Evolutionary conservation across 2,888 invertebrate species (phyloP).

Genomic region (Calameuta filiformis): DNA sequence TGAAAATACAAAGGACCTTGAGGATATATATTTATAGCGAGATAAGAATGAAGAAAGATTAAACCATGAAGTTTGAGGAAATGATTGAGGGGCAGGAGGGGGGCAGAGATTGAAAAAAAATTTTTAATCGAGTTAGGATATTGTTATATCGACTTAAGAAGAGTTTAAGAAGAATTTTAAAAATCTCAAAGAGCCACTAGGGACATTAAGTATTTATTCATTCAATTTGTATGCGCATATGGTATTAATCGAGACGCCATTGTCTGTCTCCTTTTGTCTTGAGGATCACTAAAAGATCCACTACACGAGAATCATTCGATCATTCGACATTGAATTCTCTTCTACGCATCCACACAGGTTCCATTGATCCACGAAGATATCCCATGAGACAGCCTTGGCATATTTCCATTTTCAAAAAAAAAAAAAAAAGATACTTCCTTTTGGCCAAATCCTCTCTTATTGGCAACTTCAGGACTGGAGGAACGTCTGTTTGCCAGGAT

Average conservation of each 20-base stretch:
- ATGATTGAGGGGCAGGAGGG: too few relatives aligned
- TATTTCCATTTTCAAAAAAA: not conserved
- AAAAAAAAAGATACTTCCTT: not conserved
- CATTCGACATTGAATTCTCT: not conserved
- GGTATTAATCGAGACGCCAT: not conserved
- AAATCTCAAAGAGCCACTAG: not conserved
- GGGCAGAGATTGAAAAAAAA: not conserved
- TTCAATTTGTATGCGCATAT: not conserved
- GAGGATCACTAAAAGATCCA: not conserved
- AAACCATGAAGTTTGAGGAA: too few relatives aligned
- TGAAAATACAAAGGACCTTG: not conserved
- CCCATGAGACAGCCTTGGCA: not conserved
- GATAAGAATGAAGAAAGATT: not conserved
- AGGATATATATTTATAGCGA: not conserved
- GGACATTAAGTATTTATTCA: not conserved
- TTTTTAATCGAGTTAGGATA: not conserved
- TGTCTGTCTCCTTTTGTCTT: not conserved
- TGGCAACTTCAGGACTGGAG: not conserved
- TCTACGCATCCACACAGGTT: not conserved
- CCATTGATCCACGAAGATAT: not conserved
- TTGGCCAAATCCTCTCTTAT: not conserved
- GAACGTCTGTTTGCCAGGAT: not conserved
- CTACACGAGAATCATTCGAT: not conserved
- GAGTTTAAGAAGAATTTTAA: not conserved
- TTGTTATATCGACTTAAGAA: not conserved